phyloP scores from a whole-genome alignment of 2,888 invertebrate species.

The Hydropsyche betteni region DNA sequence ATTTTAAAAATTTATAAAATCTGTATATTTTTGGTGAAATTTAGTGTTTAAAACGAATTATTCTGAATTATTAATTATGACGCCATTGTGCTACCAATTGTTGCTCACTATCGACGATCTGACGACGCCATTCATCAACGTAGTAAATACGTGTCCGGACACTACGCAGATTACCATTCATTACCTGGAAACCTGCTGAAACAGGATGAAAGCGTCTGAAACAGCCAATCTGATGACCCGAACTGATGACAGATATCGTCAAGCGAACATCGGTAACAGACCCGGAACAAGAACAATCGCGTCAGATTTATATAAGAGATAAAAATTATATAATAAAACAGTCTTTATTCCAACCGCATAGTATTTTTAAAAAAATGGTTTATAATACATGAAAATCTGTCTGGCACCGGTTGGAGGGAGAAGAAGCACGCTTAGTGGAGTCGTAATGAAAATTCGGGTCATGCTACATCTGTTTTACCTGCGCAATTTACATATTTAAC shows the following conservation, averaged over 20 bases:
- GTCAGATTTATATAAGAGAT: too few relatives aligned
- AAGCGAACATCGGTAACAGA: not conserved
- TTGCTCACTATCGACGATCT: not conserved
- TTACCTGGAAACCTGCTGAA: not conserved
- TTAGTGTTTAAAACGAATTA: too few relatives aligned
- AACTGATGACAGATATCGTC: not conserved
- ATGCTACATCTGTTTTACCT: conserved; percentile 51
- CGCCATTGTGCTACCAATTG: not conserved
- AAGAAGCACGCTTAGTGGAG: conserved; percentile 21
- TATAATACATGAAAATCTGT: too few relatives aligned
- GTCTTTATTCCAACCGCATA: too few relatives aligned
- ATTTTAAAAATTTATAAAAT: too few relatives aligned
- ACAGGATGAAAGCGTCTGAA: not conserved
- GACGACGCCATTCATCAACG: not conserved
- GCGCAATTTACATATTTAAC: conserved; percentile 51
- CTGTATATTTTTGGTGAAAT: too few relatives aligned
- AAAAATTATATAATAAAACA: too few relatives aligned
- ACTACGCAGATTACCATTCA: not conserved
- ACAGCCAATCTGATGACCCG: not conserved
- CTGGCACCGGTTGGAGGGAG: too few relatives aligned
- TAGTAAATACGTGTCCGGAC: not conserved
- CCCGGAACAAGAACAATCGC: too few relatives aligned
- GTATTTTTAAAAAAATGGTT: too few relatives aligned
- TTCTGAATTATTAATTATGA: too few relatives aligned
- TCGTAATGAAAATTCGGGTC: conserved; percentile 51